Percentiles rank a stretch among this genome's conserved stretches.
Evolutionary conservation across 1,140 invertebrate species (phyloP).

Genomic region (Copidosoma floridanum): DNA sequence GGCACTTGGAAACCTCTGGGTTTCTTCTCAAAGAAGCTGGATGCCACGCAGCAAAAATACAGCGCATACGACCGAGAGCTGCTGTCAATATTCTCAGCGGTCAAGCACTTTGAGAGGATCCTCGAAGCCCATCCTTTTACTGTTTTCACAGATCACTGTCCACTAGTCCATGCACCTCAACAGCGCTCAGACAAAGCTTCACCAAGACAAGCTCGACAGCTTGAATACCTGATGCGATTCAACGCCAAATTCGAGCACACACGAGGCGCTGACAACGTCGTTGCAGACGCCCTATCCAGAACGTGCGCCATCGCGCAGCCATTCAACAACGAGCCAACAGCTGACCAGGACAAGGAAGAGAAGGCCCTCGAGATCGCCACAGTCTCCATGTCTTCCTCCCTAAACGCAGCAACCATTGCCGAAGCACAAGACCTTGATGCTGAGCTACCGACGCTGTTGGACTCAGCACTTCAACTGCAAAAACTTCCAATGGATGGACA

Average conservation of each 20-base stretch:
- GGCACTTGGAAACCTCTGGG: not conserved
- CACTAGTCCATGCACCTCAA: not conserved
- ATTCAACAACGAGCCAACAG: no score
- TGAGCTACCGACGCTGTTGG: conserved; percentile 35
- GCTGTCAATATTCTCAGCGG: not conserved
- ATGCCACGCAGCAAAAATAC: not conserved
- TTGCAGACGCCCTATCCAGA: conserved; percentile 20
- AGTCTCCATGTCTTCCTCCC: not conserved
- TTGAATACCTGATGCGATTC: not conserved
- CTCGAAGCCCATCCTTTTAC: not conserved
- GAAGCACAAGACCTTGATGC: not conserved
- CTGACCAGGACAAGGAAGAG: no score
- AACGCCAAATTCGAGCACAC: not conserved
- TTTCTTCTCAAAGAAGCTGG: not conserved
- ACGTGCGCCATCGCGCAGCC: no score
- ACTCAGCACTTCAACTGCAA: conserved; percentile 41
- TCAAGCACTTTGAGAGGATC: not conserved
- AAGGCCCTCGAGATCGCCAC: no score
- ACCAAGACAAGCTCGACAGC: not conserved
- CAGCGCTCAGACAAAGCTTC: not conserved
- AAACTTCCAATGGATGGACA: no score
- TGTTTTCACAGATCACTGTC: not conserved
- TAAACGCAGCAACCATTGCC: not conserved
- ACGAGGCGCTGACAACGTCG: not conserved
- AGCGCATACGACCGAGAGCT: not conserved